A percentile compares a stretch with the other conserved stretches of the same genome.
Conservation (phyloP, 2,888 invertebrate genomes). For the Agrochola lota region DNA sequence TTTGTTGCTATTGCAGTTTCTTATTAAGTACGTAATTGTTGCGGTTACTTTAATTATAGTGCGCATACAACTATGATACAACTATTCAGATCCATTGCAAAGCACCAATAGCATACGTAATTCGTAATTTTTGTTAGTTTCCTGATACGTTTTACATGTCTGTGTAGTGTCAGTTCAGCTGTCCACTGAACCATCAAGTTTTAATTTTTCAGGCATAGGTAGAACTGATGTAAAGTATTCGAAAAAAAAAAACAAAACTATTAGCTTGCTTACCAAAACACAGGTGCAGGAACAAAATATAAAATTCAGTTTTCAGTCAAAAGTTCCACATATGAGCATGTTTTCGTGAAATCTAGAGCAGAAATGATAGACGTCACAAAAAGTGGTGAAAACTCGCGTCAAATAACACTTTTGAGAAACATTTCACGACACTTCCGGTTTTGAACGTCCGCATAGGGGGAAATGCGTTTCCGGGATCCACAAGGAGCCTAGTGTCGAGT, state of each 20-base stretch:
- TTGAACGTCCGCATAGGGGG: slow-evolving; percentile 78
- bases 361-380: slow-evolving; percentile 75
- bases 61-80: slow-evolving; percentile 42
- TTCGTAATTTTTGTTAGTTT: slow-evolving; percentile 43
- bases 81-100: slow-evolving; percentile 44
- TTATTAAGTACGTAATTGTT: slow-evolving; percentile 61
- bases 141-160: slow-evolving; percentile 33
- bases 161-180: slow-evolving; percentile 44
- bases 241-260: slow-evolving; percentile 45
- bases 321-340: slow-evolving; percentile 77
- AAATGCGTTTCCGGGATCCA: slow-evolving; percentile 38
- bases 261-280: slow-evolving; percentile 70
- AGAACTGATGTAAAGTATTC: neutral
- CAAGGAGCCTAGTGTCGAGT: slow-evolving; percentile 4
- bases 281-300: slow-evolving; percentile 45
- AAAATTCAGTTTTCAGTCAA: slow-evolving; percentile 67
- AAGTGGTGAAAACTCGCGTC: slow-evolving; percentile 75
- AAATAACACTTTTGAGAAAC: slow-evolving; percentile 83
- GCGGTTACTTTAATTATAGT: slow-evolving; percentile 60
- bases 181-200: slow-evolving; percentile 55
- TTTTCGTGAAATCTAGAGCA: slow-evolving; percentile 61
- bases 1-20: slow-evolving; percentile 61
- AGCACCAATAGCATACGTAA: slow-evolving; percentile 37
- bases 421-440: slow-evolving; percentile 83
- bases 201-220: slow-evolving; percentile 27